Conservation (phyloP, 2,797 vertebrate species). For the Gymnodraco acuticeps region DNA sequence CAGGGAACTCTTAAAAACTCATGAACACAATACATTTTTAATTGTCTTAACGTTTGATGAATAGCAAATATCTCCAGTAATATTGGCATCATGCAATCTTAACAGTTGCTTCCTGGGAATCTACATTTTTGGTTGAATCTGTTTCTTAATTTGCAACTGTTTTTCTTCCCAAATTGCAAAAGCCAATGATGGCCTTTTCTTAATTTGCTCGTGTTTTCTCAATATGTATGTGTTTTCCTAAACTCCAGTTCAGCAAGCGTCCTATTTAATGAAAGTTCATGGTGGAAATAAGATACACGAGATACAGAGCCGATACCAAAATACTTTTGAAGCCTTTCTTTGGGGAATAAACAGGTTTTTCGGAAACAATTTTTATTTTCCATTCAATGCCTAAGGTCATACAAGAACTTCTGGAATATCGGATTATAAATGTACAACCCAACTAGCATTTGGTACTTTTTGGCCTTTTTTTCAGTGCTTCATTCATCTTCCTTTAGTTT, state of each 20-base stretch:
- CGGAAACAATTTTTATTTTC: background rate
- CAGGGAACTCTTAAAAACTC: background rate
- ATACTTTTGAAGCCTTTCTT: background rate
- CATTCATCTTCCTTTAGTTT: conserved; percentile 26
- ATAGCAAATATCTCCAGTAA: too few species aligned
- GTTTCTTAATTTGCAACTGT: background rate
- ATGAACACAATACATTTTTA: background rate
- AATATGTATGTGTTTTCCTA: background rate
- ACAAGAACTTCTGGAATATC: too few species aligned
- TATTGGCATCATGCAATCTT: background rate
- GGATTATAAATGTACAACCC: background rate
- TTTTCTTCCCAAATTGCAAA: background rate
- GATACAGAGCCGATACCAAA: background rate
- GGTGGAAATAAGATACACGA: background rate
- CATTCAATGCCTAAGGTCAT: too few species aligned
- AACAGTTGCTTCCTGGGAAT: background rate
- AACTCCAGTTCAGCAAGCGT: background rate
- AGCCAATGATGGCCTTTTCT: too few species aligned
- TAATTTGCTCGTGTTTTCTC: too few species aligned
- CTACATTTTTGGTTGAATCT: background rate
- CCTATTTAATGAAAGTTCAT: background rate
- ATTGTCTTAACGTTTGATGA: background rate
- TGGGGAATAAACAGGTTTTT: background rate
- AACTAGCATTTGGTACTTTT: background rate
- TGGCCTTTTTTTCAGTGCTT: background rate